A percentile compares a stretch with the other conserved stretches of the same genome.
These are phyloP conservation scores for Bathynomus jamesi DNA, from an alignment of 1,140 invertebrate species.

Conservation along the genomic window DNA sequence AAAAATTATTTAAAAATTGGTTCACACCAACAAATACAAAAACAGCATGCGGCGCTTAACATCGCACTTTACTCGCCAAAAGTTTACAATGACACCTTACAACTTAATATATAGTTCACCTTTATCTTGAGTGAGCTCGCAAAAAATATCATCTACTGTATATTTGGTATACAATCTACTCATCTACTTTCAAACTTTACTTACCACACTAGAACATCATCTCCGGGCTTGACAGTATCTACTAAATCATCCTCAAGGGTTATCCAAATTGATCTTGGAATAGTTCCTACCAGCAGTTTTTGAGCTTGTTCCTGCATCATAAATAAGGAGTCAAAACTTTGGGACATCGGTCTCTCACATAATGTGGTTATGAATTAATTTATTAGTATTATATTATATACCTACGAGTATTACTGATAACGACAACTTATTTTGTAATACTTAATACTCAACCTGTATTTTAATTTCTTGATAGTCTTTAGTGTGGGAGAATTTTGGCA, in stretches of 20 bases:
- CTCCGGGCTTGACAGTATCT: constrained; percentile 77
- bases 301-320: constrained; percentile 55
- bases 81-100: no score
- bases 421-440: constrained; percentile 19
- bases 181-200: no score
- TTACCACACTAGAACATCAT: constrained; percentile 74
- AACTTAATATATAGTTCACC: no score
- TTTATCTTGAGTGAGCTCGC: no score
- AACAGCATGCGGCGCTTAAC: no score
- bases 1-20: no score
- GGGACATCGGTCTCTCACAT: background rate
- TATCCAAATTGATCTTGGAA: constrained; percentile 67
- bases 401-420: constrained; percentile 8
- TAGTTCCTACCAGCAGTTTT: constrained; percentile 58
- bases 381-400: background rate
- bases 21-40: no score
- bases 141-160: no score
- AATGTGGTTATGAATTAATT: background rate
- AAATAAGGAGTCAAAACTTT: background rate
- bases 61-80: no score
- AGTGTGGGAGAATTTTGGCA: constrained; percentile 56
- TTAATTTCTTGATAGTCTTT: constrained; percentile 88
- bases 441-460: constrained; percentile 53
- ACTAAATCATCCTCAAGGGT: constrained; percentile 78
- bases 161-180: no score